Evolutionary conservation across 2,888 invertebrate species (phyloP).

Genomic region (Xestobium rufovillosum): DNA sequence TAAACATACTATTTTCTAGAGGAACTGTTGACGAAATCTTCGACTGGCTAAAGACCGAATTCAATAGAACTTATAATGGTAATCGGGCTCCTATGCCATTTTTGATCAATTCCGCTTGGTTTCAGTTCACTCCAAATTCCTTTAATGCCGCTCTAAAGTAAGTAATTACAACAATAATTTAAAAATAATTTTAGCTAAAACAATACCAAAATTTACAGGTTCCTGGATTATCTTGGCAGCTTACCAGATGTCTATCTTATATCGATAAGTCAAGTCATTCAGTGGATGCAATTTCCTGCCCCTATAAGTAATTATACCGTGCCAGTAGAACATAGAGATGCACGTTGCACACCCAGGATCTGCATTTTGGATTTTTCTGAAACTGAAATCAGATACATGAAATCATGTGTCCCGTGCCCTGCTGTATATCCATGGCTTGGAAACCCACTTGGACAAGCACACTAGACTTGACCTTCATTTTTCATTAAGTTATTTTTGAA

Average conservation of each 20-base stretch:
- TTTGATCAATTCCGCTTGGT: conserved; percentile 46
- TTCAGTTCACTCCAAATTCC: conserved; percentile 33
- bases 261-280: conserved; percentile 38
- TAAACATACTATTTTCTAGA: conserved; percentile 31
- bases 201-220: too few species aligned
- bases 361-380: conserved; percentile 28
- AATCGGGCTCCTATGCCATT: conserved; percentile 46
- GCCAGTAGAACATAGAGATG: conserved; percentile 14
- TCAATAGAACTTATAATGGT: conserved; percentile 28
- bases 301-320: conserved; percentile 23
- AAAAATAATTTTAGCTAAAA: too few species aligned
- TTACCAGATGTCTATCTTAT: conserved; percentile 42
- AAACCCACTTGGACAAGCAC: conserved; percentile 38
- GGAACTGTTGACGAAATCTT: conserved; percentile 35
- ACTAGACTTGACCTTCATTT: too few species aligned
- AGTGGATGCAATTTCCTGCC: conserved; percentile 42
- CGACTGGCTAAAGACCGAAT: conserved; percentile 44
- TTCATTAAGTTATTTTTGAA: too few species aligned
- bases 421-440: conserved; percentile 42
- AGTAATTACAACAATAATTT: too few species aligned
- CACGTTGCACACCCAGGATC: conserved; percentile 24
- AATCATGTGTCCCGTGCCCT: conserved; percentile 41
- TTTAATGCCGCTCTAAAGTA: conserved; percentile 28
- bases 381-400: conserved; percentile 37
- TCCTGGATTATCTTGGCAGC: conserved; percentile 35